Evolutionary conservation across 2,113 vertebrate species (phyloP).

Genomic region (Polyodon spathula): DNA sequence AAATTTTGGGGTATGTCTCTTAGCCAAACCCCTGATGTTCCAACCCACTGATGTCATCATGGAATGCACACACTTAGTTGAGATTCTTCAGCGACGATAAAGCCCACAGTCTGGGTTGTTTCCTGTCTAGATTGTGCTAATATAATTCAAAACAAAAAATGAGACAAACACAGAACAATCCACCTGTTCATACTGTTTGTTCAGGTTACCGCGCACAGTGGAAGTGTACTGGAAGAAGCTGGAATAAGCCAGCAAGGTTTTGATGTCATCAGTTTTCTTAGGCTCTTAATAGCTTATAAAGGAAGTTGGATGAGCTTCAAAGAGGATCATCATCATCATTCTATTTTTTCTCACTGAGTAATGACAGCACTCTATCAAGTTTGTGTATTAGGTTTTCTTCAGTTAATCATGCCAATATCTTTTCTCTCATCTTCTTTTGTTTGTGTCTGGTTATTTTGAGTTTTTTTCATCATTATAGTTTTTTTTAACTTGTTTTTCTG

Average conservation of each 20-base stretch:
- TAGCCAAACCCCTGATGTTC: slow-evolving; percentile 3
- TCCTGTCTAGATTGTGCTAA: slow-evolving; percentile 25
- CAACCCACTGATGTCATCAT: slow-evolving; percentile 13
- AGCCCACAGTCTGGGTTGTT: slow-evolving; percentile 27
- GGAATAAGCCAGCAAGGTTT: no score
- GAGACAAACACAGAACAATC: slow-evolving; percentile 8
- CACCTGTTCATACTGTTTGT: slow-evolving; percentile 28
- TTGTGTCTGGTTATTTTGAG: background rate
- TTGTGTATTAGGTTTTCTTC: no score
- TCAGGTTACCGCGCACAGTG: background rate
- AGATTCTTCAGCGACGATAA: slow-evolving; percentile 11
- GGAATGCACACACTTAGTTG: slow-evolving; percentile 15
- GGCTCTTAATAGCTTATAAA: no score
- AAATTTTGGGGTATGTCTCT: background rate
- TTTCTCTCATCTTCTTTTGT: background rate
- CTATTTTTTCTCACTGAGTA: background rate
- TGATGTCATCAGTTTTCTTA: no score
- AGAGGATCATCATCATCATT: background rate
- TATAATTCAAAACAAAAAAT: slow-evolving; percentile 29
- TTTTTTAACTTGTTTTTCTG: no score
- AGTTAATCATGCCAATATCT: background rate
- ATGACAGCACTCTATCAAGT: background rate
- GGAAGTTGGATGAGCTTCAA: no score
- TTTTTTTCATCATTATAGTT: no score
- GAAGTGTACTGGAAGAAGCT: no score